Conservation (phyloP, 2,113 vertebrate genomes). For the Clarias magur region DNA sequence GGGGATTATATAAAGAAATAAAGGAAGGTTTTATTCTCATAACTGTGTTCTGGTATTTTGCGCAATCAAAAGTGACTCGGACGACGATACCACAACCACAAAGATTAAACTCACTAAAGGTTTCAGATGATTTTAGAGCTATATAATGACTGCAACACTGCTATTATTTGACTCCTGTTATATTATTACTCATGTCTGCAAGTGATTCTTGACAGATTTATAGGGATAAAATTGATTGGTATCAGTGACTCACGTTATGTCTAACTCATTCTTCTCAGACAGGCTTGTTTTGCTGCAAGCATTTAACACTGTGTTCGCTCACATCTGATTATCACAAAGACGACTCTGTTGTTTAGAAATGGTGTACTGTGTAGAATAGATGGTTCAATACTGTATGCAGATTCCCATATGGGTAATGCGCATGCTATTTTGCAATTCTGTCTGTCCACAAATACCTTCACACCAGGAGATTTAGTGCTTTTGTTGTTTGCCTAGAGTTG, state of each 20-base stretch:
- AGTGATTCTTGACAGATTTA: neutral
- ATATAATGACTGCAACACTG: no score
- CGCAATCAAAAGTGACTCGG: no score
- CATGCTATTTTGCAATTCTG: neutral
- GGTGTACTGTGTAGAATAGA: neutral
- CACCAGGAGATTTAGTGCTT: neutral
- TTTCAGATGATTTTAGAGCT: neutral
- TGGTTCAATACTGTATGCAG: neutral
- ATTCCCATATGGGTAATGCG: neutral
- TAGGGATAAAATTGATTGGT: neutral
- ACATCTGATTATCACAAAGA: neutral
- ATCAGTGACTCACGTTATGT: neutral
- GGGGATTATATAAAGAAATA: no score
- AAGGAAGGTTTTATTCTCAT: no score
- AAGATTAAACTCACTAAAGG: neutral
- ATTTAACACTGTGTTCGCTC: neutral
- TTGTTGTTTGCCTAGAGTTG: neutral
- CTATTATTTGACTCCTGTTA: neutral
- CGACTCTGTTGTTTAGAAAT: neutral
- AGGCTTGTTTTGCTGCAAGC: neutral
- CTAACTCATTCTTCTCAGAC: neutral
- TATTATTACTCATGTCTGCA: neutral
- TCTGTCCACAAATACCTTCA: neutral
- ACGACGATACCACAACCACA: neutral
- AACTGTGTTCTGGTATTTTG: no score